Base-by-base conservation (phyloP, 2,888 invertebrate species). In the Microctonus brassicae region DNA sequence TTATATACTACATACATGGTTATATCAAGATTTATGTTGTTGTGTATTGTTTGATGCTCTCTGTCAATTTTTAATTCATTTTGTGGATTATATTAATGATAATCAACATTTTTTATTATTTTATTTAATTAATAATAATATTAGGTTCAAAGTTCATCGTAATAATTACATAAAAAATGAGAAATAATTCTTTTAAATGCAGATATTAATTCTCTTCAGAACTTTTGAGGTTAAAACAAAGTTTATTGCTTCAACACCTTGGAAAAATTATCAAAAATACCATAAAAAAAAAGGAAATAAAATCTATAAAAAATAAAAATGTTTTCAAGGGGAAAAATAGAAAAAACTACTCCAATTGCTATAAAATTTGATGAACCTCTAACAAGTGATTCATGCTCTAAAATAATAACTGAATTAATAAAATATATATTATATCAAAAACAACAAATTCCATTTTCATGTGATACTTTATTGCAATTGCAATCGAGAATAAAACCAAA, bases 341-440 rank as follows among this genome's bases (percentile, higher is more conserved):
- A 73, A 62, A 47, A 47, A 22, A 82, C 84, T 70, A 81, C 76
- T 29, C 73, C 81, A 69, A 84, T 87, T 63, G 65, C 78, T 7
- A 85, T 88, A 3, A 71, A 79, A 20, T 70, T 88, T 55, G 86
- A 88, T 22, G 88, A 88, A 60, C 81, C 81, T 34, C 76, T 88
- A 66, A 88, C 88, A 7, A 86, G 84, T 52, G 81, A 81, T 42
- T 83, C 84, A 34, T 88, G 88, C 74, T 81, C 85, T 6, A 83
- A 82, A 67, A 75, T 88, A n/a, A 78, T 87, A 13, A 83, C 82
- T 39, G 88, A 88, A 72, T 76, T 88, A 1, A 75, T 88, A 1
- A 88, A 88, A 65, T 88, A 88, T 74, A 79, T 88, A 39, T 79
- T 88, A n/a, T 88, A 87, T 73, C 87, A 87, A 33, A 88, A 88